These are phyloP conservation scores for Drosophila neotestacea DNA, from an alignment of 2,888 invertebrate genomes.

Conservation along the genomic window DNA sequence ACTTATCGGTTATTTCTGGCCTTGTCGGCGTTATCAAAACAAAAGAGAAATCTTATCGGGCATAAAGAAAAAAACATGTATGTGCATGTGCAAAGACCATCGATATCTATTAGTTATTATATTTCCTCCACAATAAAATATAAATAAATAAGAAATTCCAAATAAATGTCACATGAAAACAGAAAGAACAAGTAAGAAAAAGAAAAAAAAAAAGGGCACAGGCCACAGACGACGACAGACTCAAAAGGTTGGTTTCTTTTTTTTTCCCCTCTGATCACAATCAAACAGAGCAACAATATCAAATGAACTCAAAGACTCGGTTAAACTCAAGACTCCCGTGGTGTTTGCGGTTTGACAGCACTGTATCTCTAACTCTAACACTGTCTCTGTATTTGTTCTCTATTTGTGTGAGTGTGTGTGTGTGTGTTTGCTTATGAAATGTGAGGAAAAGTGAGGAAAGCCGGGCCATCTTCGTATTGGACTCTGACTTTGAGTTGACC, in stretches of 20 bases:
- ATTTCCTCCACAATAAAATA: conserved; percentile 18
- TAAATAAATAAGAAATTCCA: conserved; percentile 47
- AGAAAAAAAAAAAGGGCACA: conserved; percentile 16
- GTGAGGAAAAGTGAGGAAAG: conserved; percentile 44
- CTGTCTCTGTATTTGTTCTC: conserved; percentile 5
- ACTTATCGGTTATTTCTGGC: conserved; percentile 53
- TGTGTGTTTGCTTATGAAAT: conserved; percentile 53
- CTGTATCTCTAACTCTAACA: conserved; percentile 3
- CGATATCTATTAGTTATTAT: conserved; percentile 61
- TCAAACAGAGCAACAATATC: conserved; percentile 65
- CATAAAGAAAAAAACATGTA: conserved; percentile 13
- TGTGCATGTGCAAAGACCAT: conserved; percentile 30
- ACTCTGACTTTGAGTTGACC: conserved; percentile 56
- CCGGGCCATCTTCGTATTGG: conserved; percentile 18
- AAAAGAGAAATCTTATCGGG: conserved; percentile 62
- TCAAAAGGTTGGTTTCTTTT: conserved; percentile 55
- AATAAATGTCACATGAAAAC: conserved; percentile 56
- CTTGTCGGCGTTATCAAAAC: conserved; percentile 67
- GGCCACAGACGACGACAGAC: conserved; percentile 33
- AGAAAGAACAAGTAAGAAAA: conserved; percentile 1
- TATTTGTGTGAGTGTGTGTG: conserved; percentile 19
- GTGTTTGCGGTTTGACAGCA: conserved; percentile 68
- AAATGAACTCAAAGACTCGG: conserved; percentile 53
- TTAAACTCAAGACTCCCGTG: conserved; percentile 58
- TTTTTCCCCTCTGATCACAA: conserved; percentile 60